phyloP scores from a whole-genome alignment of 1,140 invertebrate genomes.

The Mycetomoellerius zeteki region DNA sequence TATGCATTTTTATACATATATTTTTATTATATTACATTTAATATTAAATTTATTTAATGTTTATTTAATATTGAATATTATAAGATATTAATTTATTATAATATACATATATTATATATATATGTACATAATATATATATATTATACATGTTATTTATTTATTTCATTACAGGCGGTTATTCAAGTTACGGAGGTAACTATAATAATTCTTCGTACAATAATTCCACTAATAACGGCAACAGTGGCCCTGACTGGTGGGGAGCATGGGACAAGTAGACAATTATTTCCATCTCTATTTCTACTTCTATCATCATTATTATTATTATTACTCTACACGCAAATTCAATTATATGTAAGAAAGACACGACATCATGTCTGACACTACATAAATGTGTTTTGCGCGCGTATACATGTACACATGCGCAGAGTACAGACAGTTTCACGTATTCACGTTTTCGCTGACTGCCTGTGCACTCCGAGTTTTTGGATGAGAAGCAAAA shows the following conservation, averaged over 20 bases:
- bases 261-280: constrained; percentile 75
- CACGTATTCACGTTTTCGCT: constrained; percentile 72
- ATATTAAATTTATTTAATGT: too few species aligned
- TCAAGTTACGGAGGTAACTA: constrained; percentile 83
- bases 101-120: too few species aligned
- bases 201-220: constrained; percentile 82
- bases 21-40: too few species aligned
- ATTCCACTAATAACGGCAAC: constrained; percentile 82
- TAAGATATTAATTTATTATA: too few species aligned
- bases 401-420: constrained; percentile 66
- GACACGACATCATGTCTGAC: constrained; percentile 78
- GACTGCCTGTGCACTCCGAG: constrained; percentile 72
- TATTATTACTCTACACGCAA: constrained; percentile 86
- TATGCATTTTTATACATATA: too few species aligned
- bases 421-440: constrained; percentile 68
- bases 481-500: constrained; percentile 65
- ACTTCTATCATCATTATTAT: constrained; percentile 84
- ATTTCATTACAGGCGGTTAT: constrained; percentile 74
- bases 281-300: constrained; percentile 79
- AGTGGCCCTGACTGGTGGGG: constrained; percentile 84
- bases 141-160: neutral
- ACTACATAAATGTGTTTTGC: constrained; percentile 68
- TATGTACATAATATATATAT: neutral
- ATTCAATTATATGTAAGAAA: constrained; percentile 86
- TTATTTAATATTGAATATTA: too few species aligned